Evolutionary conservation across 2,797 vertebrate species (phyloP).

Genomic region (Coendou prehensilis): DNA sequence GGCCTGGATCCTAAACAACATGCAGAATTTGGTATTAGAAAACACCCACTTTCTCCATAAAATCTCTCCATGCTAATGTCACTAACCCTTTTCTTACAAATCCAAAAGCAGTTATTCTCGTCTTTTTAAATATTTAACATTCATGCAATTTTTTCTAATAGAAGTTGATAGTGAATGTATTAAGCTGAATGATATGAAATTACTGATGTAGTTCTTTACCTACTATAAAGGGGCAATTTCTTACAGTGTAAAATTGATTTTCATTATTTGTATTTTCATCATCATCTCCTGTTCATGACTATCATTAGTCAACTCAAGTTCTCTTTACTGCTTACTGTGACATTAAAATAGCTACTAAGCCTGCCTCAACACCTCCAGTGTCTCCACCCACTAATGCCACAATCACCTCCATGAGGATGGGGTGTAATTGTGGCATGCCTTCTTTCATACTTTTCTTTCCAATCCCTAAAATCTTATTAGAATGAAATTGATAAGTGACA

Average conservation of each 20-base stretch:
- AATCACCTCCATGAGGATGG: not conserved
- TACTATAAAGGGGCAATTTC: not conserved
- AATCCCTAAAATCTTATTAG: not conserved
- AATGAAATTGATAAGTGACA: slow-evolving; percentile 22
- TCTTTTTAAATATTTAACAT: slow-evolving; percentile 15
- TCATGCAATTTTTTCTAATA: not conserved
- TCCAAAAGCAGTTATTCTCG: not conserved
- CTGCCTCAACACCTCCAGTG: not conserved
- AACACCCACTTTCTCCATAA: not conserved
- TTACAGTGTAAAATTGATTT: slow-evolving; percentile 24
- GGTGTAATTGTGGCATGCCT: not conserved
- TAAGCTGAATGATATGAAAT: not conserved
- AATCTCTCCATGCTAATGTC: not conserved
- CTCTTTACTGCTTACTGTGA: not conserved
- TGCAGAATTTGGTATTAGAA: not conserved
- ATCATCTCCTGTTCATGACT: not conserved
- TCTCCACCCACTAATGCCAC: not conserved
- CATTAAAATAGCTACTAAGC: not conserved
- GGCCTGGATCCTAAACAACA: not conserved
- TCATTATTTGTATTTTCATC: not conserved
- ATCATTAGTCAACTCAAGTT: not conserved
- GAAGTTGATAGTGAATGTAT: not conserved
- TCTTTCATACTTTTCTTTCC: not conserved
- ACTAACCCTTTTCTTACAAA: not conserved
- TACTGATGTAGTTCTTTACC: not conserved